Percentiles rank a stretch among this genome's conserved stretches.
Evolutionary conservation across 2,797 vertebrate species (phyloP).

Genomic region (Eidolon dupreanum): DNA sequence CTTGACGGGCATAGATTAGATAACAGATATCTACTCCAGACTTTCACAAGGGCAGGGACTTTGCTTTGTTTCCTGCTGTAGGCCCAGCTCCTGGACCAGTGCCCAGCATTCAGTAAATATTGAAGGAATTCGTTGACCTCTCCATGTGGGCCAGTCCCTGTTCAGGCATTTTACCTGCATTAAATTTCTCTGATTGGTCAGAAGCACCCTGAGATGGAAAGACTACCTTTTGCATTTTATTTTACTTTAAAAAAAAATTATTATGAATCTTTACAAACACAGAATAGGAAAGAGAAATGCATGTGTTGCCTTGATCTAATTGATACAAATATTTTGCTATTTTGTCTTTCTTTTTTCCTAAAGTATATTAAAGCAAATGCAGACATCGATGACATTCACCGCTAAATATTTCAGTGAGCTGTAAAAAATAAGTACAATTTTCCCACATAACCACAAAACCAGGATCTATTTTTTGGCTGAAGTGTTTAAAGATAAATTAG

Average conservation of each 20-base stretch:
- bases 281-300: background rate
- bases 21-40: background rate
- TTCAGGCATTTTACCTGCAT: background rate
- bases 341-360: background rate
- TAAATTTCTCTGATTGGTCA: background rate
- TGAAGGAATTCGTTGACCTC: background rate
- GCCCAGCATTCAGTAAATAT: background rate
- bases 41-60: background rate
- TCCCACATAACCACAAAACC: background rate
- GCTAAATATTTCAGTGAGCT: background rate
- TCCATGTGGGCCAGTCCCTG: background rate
- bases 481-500: background rate
- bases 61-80: background rate
- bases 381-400: background rate
- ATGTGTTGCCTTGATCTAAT: background rate
- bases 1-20: background rate
- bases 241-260: background rate
- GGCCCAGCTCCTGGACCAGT: background rate
- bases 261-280: constrained; percentile 8
- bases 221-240: background rate
- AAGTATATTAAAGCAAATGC: background rate
- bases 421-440: background rate
- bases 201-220: background rate
- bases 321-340: background rate
- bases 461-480: background rate